Base-by-base conservation (phyloP, 2,888 invertebrate genomes). In the Drosophila paracracens region DNA sequence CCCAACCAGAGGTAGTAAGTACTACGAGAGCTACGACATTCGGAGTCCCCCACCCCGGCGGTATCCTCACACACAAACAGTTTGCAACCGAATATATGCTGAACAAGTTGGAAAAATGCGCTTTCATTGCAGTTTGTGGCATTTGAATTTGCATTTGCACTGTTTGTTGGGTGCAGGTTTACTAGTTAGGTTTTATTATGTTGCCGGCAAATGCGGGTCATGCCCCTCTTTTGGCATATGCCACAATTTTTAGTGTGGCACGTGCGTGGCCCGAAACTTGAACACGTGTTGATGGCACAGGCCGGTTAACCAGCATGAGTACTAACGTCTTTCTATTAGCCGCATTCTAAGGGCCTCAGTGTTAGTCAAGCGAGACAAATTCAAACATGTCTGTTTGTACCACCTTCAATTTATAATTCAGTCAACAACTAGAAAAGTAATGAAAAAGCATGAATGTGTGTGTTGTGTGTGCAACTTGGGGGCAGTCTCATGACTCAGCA, bases 81-180 rank as follows among this genome's bases (percentile, higher is more conserved):
- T 66, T 70, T 87, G 90, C 80, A 87, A 87, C 82, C 75, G 71
- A 80, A 90, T 76, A 82, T 76, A 82, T 84, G 67, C 77, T 70
- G 58, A 81, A 90, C 84, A 90, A 88, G 80, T 66, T 87, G 71
- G 74, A 87, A 87, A 87, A 88, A 87, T 87, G 89, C 87, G 87
- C 87, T 70, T 62, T 58, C 66, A 74, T 62, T 74, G 89, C 87
- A 88, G 58, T 83, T 86, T 86, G 82, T 86, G 83, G 72, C 67
- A 70, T 67, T 79, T 57, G 50, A 25, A 50, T 27, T 27, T 50
- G 43, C 38, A 57, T 57, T 57, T 36, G 54, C 36, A 38, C 29
- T 56, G 8, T 38, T 38, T 69, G 53, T 40, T 54, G 57, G 48
- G 57, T 51, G 48, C 52, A 54, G 56, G 36, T 63, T 70, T 65